Conservation (phyloP, 1,140 invertebrate species). For the Drosophila setifemur region DNA sequence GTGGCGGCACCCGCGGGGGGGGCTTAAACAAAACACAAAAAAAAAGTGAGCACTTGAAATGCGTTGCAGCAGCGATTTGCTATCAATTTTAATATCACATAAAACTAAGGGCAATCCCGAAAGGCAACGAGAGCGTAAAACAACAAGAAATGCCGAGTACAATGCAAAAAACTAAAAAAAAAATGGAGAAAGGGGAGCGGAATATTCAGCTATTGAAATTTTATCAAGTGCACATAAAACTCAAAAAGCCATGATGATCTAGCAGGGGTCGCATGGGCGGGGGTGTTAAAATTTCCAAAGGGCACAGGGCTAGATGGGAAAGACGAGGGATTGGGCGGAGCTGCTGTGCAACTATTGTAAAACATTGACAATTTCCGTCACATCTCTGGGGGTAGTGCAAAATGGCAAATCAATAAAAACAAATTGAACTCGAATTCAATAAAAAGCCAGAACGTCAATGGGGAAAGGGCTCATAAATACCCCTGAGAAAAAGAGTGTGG, state of each 20-base stretch:
- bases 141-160: constrained; percentile 28
- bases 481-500: neutral
- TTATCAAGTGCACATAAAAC: constrained; percentile 80
- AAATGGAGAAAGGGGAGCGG: neutral
- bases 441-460: constrained; percentile 52
- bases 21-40: too few species aligned
- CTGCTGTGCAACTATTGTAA: constrained; percentile 71
- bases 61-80: constrained; percentile 72
- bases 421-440: constrained; percentile 82
- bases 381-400: constrained; percentile 76
- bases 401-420: constrained; percentile 82
- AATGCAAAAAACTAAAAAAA: neutral
- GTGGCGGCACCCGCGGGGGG: neutral
- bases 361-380: constrained; percentile 82
- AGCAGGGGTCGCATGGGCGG: constrained; percentile 5
- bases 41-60: constrained; percentile 61
- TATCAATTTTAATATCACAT: constrained; percentile 81
- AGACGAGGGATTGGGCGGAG: neutral
- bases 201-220: constrained; percentile 71
- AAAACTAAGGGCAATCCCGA: constrained; percentile 72
- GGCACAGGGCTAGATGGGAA: neutral
- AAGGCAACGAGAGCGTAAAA: constrained; percentile 65
- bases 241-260: constrained; percentile 78
- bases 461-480: constrained; percentile 9
- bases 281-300: neutral